A percentile compares a stretch with the other conserved stretches of the same genome.
Evolutionary conservation across 2,797 vertebrate species (phyloP).

Genomic region (Phoebastria nigripes): DNA sequence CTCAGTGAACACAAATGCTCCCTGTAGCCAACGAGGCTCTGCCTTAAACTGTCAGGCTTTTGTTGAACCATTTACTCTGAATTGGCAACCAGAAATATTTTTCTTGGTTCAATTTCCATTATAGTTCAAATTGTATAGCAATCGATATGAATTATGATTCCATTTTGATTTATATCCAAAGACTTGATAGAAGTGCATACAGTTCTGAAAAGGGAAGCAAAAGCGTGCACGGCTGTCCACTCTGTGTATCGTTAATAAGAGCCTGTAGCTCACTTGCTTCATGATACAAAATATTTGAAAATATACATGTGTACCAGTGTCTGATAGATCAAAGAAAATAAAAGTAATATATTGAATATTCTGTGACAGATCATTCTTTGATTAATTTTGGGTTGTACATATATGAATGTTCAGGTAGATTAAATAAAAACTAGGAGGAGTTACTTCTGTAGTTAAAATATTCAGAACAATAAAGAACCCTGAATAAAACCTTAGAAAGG

Average conservation of each 20-base stretch:
- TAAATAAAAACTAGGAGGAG: not conserved
- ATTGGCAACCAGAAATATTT: not conserved
- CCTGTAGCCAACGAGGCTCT: fast-evolving
- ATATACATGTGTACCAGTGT: not conserved
- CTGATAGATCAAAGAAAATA: not conserved
- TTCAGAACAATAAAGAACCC: not conserved
- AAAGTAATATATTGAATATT: not conserved
- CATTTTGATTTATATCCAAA: not conserved
- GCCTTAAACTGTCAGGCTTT: not conserved
- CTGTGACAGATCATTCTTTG: not conserved
- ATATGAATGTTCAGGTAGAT: not conserved
- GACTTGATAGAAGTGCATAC: not conserved
- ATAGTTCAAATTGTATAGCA: not conserved
- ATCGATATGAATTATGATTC: not conserved
- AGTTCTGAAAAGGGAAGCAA: not conserved
- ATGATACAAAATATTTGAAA: not conserved
- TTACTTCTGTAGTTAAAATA: not conserved
- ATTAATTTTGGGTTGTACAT: not conserved
- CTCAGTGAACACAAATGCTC: fast-evolving
- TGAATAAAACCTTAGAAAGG: not conserved
- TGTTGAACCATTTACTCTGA: not conserved
- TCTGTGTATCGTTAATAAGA: fast-evolving
- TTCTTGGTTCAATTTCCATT: not conserved
- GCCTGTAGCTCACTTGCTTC: not conserved
- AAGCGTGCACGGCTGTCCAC: fast-evolving